These are phyloP conservation scores for Polyommatus icarus DNA, from an alignment of 2,888 invertebrate genomes.

Conservation along the genomic window DNA sequence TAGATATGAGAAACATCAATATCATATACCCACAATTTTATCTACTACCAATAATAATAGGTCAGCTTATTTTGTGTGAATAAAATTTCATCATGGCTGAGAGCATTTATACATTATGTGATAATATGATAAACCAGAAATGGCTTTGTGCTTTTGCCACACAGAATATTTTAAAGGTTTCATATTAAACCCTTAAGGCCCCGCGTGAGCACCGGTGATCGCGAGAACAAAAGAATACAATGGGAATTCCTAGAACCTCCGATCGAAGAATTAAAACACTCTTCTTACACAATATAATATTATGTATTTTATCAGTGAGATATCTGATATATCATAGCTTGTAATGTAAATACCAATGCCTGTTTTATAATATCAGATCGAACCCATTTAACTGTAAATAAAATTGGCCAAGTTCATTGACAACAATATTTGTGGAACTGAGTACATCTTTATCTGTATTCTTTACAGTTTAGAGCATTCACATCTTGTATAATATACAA, in stretches of 20 bases:
- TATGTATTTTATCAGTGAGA: background rate
- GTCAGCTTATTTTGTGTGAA: background rate
- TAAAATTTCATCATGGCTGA: background rate
- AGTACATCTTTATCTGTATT: too few species aligned
- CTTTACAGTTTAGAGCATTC: background rate
- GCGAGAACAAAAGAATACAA: too few species aligned
- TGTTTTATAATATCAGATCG: background rate
- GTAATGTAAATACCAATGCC: background rate
- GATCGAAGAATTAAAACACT: too few species aligned
- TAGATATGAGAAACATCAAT: background rate
- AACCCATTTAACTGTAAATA: background rate
- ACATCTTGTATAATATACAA: background rate
- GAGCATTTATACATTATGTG: background rate
- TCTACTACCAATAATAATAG: background rate
- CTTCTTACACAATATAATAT: too few species aligned
- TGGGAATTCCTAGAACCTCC: too few species aligned
- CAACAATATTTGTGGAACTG: too few species aligned
- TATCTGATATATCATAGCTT: background rate
- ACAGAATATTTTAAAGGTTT: background rate
- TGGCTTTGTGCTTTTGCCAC: background rate
- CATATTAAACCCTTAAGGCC: too few species aligned
- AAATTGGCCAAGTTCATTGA: too few species aligned
- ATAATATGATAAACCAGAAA: background rate
- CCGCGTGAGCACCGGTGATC: too few species aligned
- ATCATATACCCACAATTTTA: background rate